Base-by-base conservation (phyloP, 1,140 invertebrate species). In the Phortica variegata region DNA sequence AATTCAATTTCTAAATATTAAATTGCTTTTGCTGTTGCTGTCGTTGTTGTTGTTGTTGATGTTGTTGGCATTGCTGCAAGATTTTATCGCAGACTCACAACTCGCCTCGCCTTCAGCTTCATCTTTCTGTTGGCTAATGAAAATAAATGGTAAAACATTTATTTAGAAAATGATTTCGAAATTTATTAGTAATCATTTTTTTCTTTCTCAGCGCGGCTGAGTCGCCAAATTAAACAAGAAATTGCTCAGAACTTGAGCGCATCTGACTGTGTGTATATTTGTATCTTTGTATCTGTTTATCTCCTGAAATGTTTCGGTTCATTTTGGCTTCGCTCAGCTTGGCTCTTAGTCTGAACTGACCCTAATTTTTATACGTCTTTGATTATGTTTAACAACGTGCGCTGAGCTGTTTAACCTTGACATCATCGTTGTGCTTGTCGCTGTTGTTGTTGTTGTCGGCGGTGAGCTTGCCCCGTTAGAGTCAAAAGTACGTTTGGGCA, bases 401-500 rank as follows among this genome's bases (percentile, higher is more conserved):
- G 56, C 46, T 39, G 32, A 49, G 51, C 57, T 37, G 60, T 39
- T 68, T 68, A 68, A 68, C 63, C 63, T 68, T 68, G 63, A 68
- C 63, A 60, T 60, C 49, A 42, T 15, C 32, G 13, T 9, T 15
- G 29, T 48, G 21, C 9, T 12, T 21, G 38, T 6, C 16, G 13
- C 9, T 23, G 18, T 8, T 29, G 21, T 13, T 18, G 32, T 37
- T 21, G 19, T 41, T 18, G 33, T 23, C 20, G n/a, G n/a, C n/a
- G n/a, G n/a, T 29, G 18, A 20, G 36, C 31, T 38, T 38, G 12
- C 29, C 31, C 44, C 52, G 53, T 51, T 57, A 54, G 38, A 57
- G 60, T 49, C 62, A 68, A 66, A 56, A 66, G 62, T 62, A 53
- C 57, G 49, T 47, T 42, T 43, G 3, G 49, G 33, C 41, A 8